A percentile compares a stretch with the other conserved stretches of the same genome.
These are phyloP conservation scores for Cydia amplana DNA, from an alignment of 1,140 invertebrate genomes.

Conservation along the genomic window DNA sequence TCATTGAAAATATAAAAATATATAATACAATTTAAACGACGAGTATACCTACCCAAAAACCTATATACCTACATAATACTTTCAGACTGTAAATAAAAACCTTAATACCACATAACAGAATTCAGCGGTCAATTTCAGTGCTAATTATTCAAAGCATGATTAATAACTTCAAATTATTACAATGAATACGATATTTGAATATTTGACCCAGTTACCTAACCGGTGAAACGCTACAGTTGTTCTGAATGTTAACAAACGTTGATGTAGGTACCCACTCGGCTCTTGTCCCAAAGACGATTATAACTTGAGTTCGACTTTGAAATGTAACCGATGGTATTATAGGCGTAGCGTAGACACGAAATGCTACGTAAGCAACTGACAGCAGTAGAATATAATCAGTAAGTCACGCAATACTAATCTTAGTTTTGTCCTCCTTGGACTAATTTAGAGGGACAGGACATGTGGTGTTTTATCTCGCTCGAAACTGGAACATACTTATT, in stretches of 20 bases:
- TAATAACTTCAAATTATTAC: background rate
- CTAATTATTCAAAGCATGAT: background rate
- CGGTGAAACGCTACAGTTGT: background rate
- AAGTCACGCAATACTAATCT: background rate
- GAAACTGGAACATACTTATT: too few relatives aligned
- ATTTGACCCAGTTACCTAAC: background rate
- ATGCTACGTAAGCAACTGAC: background rate
- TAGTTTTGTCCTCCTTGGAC: too few relatives aligned
- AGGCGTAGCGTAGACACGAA: background rate
- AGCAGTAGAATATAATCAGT: background rate
- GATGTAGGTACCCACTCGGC: background rate
- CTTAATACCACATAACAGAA: too few relatives aligned
- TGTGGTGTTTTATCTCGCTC: too few relatives aligned
- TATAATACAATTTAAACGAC: too few relatives aligned
- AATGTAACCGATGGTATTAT: background rate
- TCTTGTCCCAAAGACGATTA: background rate
- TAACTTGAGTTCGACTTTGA: conserved; percentile 15
- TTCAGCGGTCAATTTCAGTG: too few relatives aligned
- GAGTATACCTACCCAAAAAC: too few relatives aligned
- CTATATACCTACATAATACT: too few relatives aligned
- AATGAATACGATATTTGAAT: background rate
- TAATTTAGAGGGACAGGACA: too few relatives aligned
- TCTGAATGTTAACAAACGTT: background rate
- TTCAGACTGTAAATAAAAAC: too few relatives aligned
- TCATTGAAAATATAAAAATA: too few relatives aligned